A percentile compares a stretch with the other conserved stretches of the same genome.
Evolutionary conservation across 2,113 vertebrate genomes (phyloP).

Genomic region (Copsychus sechellarum): DNA sequence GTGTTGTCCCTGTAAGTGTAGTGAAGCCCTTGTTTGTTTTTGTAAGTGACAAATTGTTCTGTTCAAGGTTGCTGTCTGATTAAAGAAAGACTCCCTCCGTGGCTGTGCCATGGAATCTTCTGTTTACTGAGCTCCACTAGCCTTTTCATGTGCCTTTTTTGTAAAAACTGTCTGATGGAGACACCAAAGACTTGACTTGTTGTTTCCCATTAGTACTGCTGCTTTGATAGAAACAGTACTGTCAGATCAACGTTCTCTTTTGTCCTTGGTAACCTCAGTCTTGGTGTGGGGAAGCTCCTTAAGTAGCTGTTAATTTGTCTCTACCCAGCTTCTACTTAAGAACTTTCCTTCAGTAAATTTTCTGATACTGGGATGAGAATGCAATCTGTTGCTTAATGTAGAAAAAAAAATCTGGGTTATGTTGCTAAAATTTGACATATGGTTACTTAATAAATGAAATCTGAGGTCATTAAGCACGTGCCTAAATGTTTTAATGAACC

Average conservation of each 20-base stretch:
- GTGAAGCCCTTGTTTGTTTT: not conserved
- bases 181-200: not conserved
- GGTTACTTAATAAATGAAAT: slow-evolving; percentile 36
- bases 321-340: not conserved
- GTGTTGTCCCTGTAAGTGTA: slow-evolving; percentile 13
- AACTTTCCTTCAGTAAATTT: slow-evolving; percentile 9
- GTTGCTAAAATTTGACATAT: not conserved
- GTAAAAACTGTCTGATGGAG: slow-evolving; percentile 3
- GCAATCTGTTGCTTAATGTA: not conserved
- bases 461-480: slow-evolving; percentile 38
- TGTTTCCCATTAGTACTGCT: not conserved
- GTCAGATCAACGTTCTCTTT: not conserved
- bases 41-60: not conserved
- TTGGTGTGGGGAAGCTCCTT: not conserved
- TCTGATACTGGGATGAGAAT: not conserved
- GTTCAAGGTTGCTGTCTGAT: slow-evolving; percentile 15
- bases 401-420: not conserved
- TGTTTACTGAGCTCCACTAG: slow-evolving; percentile 17
- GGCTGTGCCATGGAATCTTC: not conserved
- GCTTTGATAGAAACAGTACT: not conserved
- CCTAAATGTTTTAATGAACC: slow-evolving; percentile 45
- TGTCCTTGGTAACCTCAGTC: not conserved
- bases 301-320: slow-evolving; percentile 1
- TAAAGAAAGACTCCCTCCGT: not conserved
- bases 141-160: slow-evolving; percentile 9